Conservation (phyloP, 1,140 invertebrate species). For the Drosophila subobscura region DNA sequence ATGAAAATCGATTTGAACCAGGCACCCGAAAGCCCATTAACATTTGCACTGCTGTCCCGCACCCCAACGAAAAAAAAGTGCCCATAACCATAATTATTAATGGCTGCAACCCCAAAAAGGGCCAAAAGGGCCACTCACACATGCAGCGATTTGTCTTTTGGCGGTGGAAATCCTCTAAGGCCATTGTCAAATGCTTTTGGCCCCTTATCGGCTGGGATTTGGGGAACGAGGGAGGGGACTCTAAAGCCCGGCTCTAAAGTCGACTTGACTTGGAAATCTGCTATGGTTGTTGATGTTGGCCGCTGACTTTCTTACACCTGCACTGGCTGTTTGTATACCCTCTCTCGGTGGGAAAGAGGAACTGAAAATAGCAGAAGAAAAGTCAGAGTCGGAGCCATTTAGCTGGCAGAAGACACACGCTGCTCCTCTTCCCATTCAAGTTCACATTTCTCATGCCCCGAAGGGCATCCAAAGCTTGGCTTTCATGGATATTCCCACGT, state of each 20-base stretch:
- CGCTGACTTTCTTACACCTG: background rate
- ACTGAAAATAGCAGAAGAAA: too few relatives aligned
- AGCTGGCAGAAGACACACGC: too few relatives aligned
- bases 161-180: slow-evolving; percentile 25
- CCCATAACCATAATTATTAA: slow-evolving; percentile 78
- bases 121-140: background rate
- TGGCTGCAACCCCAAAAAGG: slow-evolving; percentile 33
- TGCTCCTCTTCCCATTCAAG: too few relatives aligned
- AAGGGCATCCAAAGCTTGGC: too few relatives aligned
- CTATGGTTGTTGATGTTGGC: slow-evolving; percentile 1
- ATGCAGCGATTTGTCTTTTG: slow-evolving; percentile 15
- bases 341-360: background rate
- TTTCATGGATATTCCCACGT: background rate
- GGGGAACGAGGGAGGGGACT: background rate
- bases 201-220: slow-evolving; percentile 10
- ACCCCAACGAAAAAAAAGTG: slow-evolving; percentile 20
- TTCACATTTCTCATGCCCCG: too few relatives aligned
- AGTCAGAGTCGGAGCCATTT: too few relatives aligned
- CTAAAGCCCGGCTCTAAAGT: slow-evolving; percentile 29
- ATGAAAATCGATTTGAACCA: slow-evolving; percentile 66
- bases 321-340: background rate
- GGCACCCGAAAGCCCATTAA: slow-evolving; percentile 64
- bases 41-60: slow-evolving; percentile 40
- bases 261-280: slow-evolving; percentile 13
- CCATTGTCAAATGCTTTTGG: slow-evolving; percentile 41